Evolutionary conservation across 2,113 vertebrate genomes (phyloP), one percentile per base, ranked within the genome.

Genomic region (Myrmophylax atrothorax): DNA sequence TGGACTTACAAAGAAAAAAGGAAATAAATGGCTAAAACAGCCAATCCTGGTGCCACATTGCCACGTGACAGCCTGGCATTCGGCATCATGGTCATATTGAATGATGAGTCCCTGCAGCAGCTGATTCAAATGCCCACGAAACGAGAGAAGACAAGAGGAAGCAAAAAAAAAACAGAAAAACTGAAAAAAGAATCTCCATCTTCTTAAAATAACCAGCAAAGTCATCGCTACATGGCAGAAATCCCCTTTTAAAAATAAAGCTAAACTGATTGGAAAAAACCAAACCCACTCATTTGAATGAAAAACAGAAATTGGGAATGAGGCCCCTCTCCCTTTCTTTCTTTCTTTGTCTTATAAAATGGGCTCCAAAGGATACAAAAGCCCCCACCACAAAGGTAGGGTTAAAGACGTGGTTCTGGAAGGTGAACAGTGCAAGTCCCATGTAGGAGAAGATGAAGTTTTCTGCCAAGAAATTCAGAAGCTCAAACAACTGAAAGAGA

Each of bases 361-460:
- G 5, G 35, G 40, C 23, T 89, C 29, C 68, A 97, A 97, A 99
- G 98, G 99, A 99, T 99, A 99, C 99, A 5, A 99, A 99, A 91
- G 99, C 99, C 47, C 98, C 98, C 33, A 99, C 95, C 60, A 99
- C 99, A 68, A 99, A 99, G 76, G 98, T 99, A 52, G 99, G 99
- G 84, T 99, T 99, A 87, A 99, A 99, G 96, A 99, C 84, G 6
- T 99, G 99, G 96, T 98, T 99, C 98, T 99, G 99, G 97, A 99
- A 99, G 89, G 99, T 99, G 97, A 99, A 99, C 62, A 99, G 97
- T 18, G 99, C 98, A 92, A 99, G 97, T 33, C 99, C 99, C 99
- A 99, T 99, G 98, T 99, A 99, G 95, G 99, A 99, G 96, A 99
- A 99, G 96, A 99, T 99, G 97, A 99, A 99, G 97, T 99, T 99